Evolutionary conservation across 2,888 invertebrate species (phyloP), one percentile per base, ranked within the genome.

Genomic region (Antheraea yamamai): DNA sequence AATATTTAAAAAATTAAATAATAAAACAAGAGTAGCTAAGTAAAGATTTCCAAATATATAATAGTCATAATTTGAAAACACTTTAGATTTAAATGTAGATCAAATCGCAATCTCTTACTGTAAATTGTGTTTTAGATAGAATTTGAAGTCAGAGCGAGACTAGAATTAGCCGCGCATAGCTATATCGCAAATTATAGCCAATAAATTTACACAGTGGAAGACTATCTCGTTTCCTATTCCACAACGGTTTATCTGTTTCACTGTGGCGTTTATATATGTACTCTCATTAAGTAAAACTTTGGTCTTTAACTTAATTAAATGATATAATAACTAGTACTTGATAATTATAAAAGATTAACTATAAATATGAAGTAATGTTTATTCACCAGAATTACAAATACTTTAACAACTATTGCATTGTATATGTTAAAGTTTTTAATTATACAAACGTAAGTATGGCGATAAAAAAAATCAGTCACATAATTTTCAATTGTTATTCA

Each of bases 161-260:
- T 74, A 76, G 74, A 76, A 76, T 73, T 78, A 77, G 73, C 55
- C 58, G 72, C 47, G 75, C 74, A 73, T 72, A 78, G 75, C 77
- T 78, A 35, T 79, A 78, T 80, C 79, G 75, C 79, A 80, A 81
- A 82, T 82, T 79, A 79, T 77, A 78, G 75, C 75, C 78, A 78
- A 82, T 81, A 79, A 80, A 81, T 81, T 78, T 76, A 74, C 70
- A 75, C 74, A 70, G 71, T 75, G 75, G 72, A 78, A 75, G 77
- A 78, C 76, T 76, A 77, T 77, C 76, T 76, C 76, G 74, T 64
- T 78, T 77, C 77, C 72, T 72, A 75, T 76, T 76, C 74, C 72
- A 75, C 75, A 55, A 35, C 61, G 73, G 74, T 71, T 72, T 76
- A 74, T 75, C 75, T 76, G 74, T 52, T 73, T 47, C 74, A 73